Base-by-base conservation (phyloP, 2,113 vertebrate species). In the Xyliphius kryptos region DNA sequence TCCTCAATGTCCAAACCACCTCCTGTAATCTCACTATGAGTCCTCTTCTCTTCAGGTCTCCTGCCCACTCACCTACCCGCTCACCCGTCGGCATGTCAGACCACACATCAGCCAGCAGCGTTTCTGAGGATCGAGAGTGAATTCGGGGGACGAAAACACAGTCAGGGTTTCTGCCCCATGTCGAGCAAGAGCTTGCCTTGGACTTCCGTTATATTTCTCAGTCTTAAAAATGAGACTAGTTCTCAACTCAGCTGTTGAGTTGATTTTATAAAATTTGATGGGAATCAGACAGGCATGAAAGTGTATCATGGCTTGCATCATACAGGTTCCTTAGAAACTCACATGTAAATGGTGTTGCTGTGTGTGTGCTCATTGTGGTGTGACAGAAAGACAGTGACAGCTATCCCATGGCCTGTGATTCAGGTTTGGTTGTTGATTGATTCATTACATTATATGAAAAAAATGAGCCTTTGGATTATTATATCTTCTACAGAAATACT, bases 1-100 rank as follows among this genome's bases (percentile, higher is more conserved):
- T 82, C 78, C 75, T 73, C 49, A 81, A 78, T 80, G 82, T 80
- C 82, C 78, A 63, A 21, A 63, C 47, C 47, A 15, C 46, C 48
- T 37, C 36, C 51, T 56, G n/a, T 61, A 57, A 40, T 69, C 63
- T 63, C 53, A 53, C 57, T 17, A 19, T 41, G 51, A 72, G 62
- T 46, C 36, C 61, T 62, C 49, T 40, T 10, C 36, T 43, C 50
- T 26, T 41, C 36, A n/a, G 37, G 47, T 16, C 46, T 41, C 21
- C 47, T 59, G 70, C 67, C 69, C 76, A 64, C 67, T 73, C 74
- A 77, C 69, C 79, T 81, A 78, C 41, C 55, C 7, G 54, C 76
- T n/a, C 74, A 77, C 70, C 79, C 80, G 77, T 22, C 54, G 10
- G 46, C 37, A 38, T 10, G 10, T 38, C 37, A 38, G 37, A 38